Evolutionary conservation across 2,797 vertebrate species (phyloP).

Genomic region (Erethizon dorsatum): DNA sequence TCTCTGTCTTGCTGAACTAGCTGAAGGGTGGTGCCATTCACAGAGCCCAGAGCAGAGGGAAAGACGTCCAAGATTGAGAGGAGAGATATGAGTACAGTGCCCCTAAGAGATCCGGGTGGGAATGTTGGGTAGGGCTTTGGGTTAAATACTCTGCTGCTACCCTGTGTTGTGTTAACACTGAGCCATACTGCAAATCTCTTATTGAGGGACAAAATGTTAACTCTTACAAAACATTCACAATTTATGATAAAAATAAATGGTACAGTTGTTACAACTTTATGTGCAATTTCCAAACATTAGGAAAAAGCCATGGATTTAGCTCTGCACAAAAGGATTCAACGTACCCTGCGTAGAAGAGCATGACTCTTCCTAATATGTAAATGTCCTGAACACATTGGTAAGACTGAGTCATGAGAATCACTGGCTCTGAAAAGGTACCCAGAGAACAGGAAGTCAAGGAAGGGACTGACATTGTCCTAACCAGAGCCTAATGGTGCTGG

Average conservation of each 20-base stretch:
- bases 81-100: not conserved
- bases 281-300: not conserved
- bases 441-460: constrained; percentile 14
- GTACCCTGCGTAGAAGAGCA: constrained; percentile 50
- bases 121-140: not conserved
- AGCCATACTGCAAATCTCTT: not conserved
- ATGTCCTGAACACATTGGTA: constrained; percentile 16
- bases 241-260: not conserved
- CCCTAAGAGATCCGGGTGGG: not conserved
- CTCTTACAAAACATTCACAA: not conserved
- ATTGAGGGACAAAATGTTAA: not conserved
- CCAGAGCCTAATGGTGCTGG: not conserved
- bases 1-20: not conserved
- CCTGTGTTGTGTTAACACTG: not conserved
- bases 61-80: not conserved
- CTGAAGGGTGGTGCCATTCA: not conserved
- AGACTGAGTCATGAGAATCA: constrained; percentile 55
- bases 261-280: not conserved
- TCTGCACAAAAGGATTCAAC: constrained; percentile 32
- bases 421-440: constrained; percentile 74
- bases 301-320: constrained; percentile 44
- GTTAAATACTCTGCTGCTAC: not conserved
- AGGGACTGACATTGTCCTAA: not conserved
- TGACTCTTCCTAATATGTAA: constrained; percentile 63
- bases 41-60: not conserved